Base-by-base conservation (phyloP, 1,140 invertebrate genomes). In the Matsumurasca onukii region DNA sequence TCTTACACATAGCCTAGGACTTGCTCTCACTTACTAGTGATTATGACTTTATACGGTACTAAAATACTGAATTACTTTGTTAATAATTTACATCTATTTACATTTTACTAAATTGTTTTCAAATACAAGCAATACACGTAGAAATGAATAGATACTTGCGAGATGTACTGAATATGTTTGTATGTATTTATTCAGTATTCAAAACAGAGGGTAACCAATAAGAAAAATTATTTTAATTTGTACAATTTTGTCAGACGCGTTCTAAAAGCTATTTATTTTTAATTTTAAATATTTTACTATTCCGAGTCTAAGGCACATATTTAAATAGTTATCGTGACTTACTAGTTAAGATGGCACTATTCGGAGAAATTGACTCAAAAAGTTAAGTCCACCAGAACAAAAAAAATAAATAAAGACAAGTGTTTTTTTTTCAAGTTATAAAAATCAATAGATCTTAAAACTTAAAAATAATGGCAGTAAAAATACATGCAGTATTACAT, bases 1-100 rank as follows among this genome's bases (percentile, higher is more conserved):
- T 27, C 25, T 59, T 27, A 25, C 25, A 27, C 24, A 27, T 27
- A 2, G 9, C 3, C 25, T 27, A 27, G 9, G 3, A 29, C 25
- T n/a, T 27, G 13, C 3, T 12, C 24, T 13, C 15, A 13, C 15
- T 9, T 22, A 5, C 15, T 13, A 59, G 13, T 5, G 3, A 5
- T 27, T 59, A 5, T 59, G 55, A 59, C 55, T 59, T 29, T 29
- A 3, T 17, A 59, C 24, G 15, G 30, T 27, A 29, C 55, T 59
- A 2, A 27, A 59, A 5, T 25, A 25, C 15, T 24, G 24, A 20
- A 3, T 51, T 51, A 9, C 17, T 9, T 45, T 45, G 17, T 17
- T 17, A 45, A 45, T 12, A 45, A 9, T 51, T 22, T 29, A 59
- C 55, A 59, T 22, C 24, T 59, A 59, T 59, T 59, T 59, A 59